Evolutionary conservation across 2,797 vertebrate species (phyloP).

Genomic region (Melanotaenia trifasciata): DNA sequence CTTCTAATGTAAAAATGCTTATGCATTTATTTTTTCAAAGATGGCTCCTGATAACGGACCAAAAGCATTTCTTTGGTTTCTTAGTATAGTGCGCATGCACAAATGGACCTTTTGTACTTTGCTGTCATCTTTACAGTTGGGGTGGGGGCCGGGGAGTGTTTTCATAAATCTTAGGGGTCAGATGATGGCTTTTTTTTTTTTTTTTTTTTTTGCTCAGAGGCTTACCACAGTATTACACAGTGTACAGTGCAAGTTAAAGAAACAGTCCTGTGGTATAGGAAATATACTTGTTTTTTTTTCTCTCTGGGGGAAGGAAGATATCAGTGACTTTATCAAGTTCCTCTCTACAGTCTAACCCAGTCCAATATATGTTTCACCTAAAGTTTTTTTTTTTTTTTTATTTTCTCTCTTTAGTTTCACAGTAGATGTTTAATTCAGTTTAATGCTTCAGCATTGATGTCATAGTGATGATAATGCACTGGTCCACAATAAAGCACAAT

Average conservation of each 20-base stretch:
- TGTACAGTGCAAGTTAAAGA: slow-evolving; percentile 1
- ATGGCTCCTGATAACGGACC: slow-evolving; percentile 25
- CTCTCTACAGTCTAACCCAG: not conserved
- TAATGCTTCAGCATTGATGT: too few relatives aligned
- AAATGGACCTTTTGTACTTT: slow-evolving; percentile 9
- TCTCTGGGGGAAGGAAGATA: not conserved
- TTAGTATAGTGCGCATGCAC: slow-evolving; percentile 33
- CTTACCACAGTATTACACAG: slow-evolving; percentile 8
- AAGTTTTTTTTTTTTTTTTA: not conserved
- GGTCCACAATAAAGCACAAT: too few relatives aligned
- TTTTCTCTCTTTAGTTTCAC: not conserved
- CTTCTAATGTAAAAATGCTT: slow-evolving; percentile 28
- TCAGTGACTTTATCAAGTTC: slow-evolving; percentile 2
- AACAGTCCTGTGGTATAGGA: slow-evolving; percentile 14
- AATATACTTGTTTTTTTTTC: not conserved
- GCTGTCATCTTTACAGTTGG: not conserved
- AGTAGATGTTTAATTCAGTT: not conserved
- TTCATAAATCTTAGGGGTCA: slow-evolving; percentile 4
- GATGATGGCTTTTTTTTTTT: not conserved
- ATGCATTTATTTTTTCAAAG: slow-evolving; percentile 33
- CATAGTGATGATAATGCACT: too few relatives aligned
- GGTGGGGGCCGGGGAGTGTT: not conserved
- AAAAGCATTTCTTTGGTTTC: slow-evolving; percentile 39
- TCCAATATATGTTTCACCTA: not conserved
- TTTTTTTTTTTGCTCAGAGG: slow-evolving; percentile 14